Base-by-base conservation (phyloP, 2,113 vertebrate genomes). In the Phaetusa simplex region DNA sequence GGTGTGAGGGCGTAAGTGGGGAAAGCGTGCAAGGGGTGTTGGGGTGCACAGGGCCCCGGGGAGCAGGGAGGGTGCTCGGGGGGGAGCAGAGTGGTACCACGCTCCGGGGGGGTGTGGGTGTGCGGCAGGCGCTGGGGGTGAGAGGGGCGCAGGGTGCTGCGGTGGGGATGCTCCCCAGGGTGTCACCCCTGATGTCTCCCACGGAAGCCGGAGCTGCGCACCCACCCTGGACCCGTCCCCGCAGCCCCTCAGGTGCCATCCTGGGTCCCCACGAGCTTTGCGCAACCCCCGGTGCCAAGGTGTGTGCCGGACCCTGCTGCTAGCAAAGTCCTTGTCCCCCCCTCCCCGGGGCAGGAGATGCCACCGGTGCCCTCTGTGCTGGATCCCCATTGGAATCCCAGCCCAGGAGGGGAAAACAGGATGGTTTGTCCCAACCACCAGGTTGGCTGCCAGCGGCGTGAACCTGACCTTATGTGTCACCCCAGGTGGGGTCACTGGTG, bases 391-490 rank as follows among this genome's bases (percentile, higher is more conserved):
- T 34, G 58, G 36, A 7, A 47, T 71, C 14, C 10, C 70, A 14
- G 17, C 5, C 4, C 6, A 2, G 73, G 17, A 21, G 43, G 43
- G 40, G 32, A 14, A 13, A 1, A 24, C 0, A 14, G 4, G 2
- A 17, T 12, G 56, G 0, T n/a, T 26, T 1, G 4, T 34, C 61
- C 30, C 4, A 7, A 13, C 0, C 4, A 0, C 6, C 6, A 1
- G 47, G 4, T 6, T 1, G 61, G 29, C 17, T 20, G 20, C 2
- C 6, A 11, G 47, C 0, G 17, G 19, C 2, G 2, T 3, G 14
- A 8, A 2, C 8, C 3, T 2, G 11, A 6, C 40, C 24, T 19
- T 5, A 4, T 0, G 16, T 32, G 47, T 38, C 20, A 3, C n/a
- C 40, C 24, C 27, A 19, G 24, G 47, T 14, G 14, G 1, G 6